Evolutionary conservation across 1,140 invertebrate genomes (phyloP).

Genomic region (Acyrthosiphon pisum): DNA sequence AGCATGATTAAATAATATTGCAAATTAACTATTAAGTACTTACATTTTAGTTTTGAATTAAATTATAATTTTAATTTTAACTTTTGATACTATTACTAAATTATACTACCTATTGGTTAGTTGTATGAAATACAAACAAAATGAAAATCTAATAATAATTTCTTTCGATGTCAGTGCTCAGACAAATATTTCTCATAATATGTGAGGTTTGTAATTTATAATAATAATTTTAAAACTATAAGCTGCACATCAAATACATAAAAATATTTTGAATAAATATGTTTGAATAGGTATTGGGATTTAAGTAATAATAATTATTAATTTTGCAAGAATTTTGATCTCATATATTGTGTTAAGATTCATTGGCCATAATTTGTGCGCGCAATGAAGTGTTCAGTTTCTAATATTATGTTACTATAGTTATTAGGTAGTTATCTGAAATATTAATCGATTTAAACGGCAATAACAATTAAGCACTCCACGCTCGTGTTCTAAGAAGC

Average conservation of each 20-base stretch:
- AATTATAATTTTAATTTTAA: neutral
- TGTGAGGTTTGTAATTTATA: neutral
- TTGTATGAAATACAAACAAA: neutral
- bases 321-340: neutral
- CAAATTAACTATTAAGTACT: neutral
- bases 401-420: neutral
- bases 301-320: neutral
- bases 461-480: neutral
- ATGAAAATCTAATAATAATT: neutral
- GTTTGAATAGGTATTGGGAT: neutral
- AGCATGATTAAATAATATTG: constrained; percentile 21
- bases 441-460: neutral
- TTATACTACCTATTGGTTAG: neutral
- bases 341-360: neutral
- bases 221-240: neutral
- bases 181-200: neutral
- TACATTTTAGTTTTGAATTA: neutral
- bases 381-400: neutral
- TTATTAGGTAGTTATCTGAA: neutral
- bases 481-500: neutral
- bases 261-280: no score
- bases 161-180: neutral
- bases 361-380: neutral
- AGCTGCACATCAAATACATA: no score
- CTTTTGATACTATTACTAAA: neutral